Conservation (phyloP, 2,797 vertebrate genomes). For the Etheostoma perlongum region DNA sequence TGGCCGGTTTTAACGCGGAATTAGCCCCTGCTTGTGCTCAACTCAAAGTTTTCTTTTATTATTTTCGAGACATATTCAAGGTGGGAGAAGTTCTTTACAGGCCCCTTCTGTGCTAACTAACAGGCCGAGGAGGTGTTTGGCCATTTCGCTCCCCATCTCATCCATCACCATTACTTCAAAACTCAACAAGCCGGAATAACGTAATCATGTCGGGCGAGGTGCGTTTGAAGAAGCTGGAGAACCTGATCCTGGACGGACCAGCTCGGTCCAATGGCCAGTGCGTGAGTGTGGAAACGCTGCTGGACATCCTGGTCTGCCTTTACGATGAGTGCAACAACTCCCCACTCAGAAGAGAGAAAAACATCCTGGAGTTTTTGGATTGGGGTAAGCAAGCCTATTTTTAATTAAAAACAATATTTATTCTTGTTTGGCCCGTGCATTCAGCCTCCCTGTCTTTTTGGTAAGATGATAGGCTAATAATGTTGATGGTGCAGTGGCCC, state of each 20-base stretch:
- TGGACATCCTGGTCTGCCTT: conserved; percentile 98
- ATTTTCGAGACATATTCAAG: conserved; percentile 62
- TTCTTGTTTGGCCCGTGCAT: conserved; percentile 27
- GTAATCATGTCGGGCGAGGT: conserved; percentile 96
- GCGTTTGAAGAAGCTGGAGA: conserved; percentile 98
- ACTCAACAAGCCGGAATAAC: conserved; percentile 45
- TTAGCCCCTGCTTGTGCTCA: conserved; percentile 48
- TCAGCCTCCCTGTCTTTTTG: conserved; percentile 49
- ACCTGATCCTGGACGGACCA: conserved; percentile 95
- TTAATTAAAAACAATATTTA: not conserved
- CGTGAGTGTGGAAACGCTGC: conserved; percentile 95
- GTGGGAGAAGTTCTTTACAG: conserved; percentile 69
- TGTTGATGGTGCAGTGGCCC: conserved; percentile 78
- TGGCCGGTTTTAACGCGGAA: conserved; percentile 47
- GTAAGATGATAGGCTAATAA: conserved; percentile 68
- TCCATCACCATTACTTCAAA: conserved; percentile 53
- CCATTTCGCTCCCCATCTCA: not conserved
- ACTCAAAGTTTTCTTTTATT: conserved; percentile 42
- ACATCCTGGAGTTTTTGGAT: conserved; percentile 95
- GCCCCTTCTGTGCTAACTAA: conserved; percentile 50
- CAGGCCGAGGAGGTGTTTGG: conserved; percentile 59
- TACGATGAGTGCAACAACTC: conserved; percentile 99
- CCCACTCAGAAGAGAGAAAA: conserved; percentile 96
- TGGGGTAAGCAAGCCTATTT: conserved; percentile 90
- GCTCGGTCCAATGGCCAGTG: conserved; percentile 91